Base-by-base conservation (phyloP, 2,888 invertebrate species). In the Linyphia triangularis region DNA sequence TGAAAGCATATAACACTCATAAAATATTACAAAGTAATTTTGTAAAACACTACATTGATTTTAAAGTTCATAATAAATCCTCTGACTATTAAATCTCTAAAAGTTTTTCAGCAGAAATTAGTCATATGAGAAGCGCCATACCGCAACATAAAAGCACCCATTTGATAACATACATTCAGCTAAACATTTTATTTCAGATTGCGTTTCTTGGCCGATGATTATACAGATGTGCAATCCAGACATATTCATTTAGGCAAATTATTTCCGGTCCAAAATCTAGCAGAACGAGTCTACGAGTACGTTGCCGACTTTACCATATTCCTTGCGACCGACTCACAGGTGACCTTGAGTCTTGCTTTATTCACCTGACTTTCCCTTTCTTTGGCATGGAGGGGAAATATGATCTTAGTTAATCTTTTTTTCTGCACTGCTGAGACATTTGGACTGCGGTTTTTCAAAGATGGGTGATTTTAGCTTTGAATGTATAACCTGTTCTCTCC, bases 211-310 rank as follows among this genome's bases (percentile, higher is more conserved):
- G 40, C 37, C n/a, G 59, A 61, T 59, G 82, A 82, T 82, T 82
- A 82, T 9, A 61, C 37, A 37, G 70, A 82, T 82, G 82, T 40
- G 51, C 82, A 70, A 70, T 37, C 40, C 40, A 59, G 30, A 33
- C 59, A 72, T 28, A 61, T 72, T 81, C 26, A 28, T 73, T 43
- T 26, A 73, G 43, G 4, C 51, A 43, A 73, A 83, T 83, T 78
- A 77, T 78, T 78, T 85, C 77, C 85, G 84, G 84, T 77, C 75
- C 10, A 33, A 37, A 37, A 24, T 33, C 57, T 40, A 40, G 33
- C 57, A 57, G 75, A 85, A 77, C 77, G 57, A 22, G n/a, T 26
- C 57, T n/a, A n/a, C n/a, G 78, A 61, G 85, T 85, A 40, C 51
- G 16, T 78, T 26, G 28, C 26, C 19, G 26, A 19, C 40, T 77